Base-by-base conservation (phyloP, 2,888 invertebrate genomes). In the Ditula angustiorana region DNA sequence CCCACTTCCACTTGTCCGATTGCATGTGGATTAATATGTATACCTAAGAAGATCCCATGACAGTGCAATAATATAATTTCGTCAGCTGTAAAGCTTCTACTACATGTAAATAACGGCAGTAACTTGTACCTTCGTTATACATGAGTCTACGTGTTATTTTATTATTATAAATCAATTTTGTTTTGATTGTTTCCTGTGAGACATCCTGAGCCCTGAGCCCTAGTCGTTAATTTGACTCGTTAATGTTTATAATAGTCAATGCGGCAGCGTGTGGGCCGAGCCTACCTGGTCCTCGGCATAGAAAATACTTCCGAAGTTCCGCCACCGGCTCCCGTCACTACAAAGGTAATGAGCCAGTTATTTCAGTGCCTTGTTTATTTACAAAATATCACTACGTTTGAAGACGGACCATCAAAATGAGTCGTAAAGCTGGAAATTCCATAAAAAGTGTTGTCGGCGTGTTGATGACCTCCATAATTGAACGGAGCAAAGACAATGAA, bases 321-420 rank as follows among this genome's bases (percentile, higher is more conserved):
- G 82, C 78, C 85, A 74, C 85, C 81, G 82, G 66, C 61, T 61
- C 53, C 57, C 67, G 90, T 88, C 87, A 82, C 82, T 85, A 92
- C 92, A 92, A 92, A 92, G 92, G 91, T 92, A 90, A 90, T 89
- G 83, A 87, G 83, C 71, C 81, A 86, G 92, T 90, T 92, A 92
- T 92, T 92, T 92, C 90, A 90, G 92, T 88, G 83, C 83, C 76
- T 81, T 92, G 92, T 92, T 92, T 92, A 92, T 92, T 92, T 92
- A 92, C 92, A 89, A 92, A 90, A 92, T 92, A 92, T 92, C 92
- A 92, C 90, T 92, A 86, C 87, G 91, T 92, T 92, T 92, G 92
- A 92, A 92, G 92, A 90, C 90, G 92, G 88, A 89, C 92, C 92
- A 91, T 92, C 92, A 92, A 91, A 90, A 92, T 91, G 85, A 82